Conservation (phyloP, 2,888 invertebrate genomes). For the Ochlodes sylvanus region DNA sequence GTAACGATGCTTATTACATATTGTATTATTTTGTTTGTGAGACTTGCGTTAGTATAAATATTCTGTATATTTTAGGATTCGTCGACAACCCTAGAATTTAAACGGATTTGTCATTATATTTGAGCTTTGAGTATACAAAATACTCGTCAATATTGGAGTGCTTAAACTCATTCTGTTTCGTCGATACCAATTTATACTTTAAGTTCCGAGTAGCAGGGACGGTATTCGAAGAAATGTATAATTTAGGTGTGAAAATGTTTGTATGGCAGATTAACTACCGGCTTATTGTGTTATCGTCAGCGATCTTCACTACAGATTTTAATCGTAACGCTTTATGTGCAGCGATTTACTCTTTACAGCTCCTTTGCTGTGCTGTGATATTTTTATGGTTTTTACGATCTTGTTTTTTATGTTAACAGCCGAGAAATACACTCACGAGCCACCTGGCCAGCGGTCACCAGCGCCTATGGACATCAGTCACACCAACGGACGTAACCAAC, state of each 20-base stretch:
- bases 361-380: not conserved
- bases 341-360: constrained; percentile 52
- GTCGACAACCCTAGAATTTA: constrained; percentile 4
- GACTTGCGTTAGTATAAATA: too few relatives aligned
- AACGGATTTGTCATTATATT: constrained; percentile 10
- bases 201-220: not conserved
- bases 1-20: too few relatives aligned
- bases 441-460: too few relatives aligned
- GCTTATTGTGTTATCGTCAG: constrained; percentile 54
- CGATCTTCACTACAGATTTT: constrained; percentile 54
- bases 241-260: not conserved
- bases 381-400: not conserved
- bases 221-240: not conserved
- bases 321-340: constrained; percentile 56
- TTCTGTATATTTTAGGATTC: not conserved
- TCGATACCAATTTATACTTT: not conserved
- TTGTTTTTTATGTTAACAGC: not conserved
- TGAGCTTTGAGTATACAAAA: too few relatives aligned
- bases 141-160: not conserved
- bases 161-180: not conserved
- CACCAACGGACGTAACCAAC: too few relatives aligned
- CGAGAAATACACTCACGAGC: too few relatives aligned
- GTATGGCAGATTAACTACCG: constrained; percentile 42
- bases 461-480: too few relatives aligned
- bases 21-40: too few relatives aligned